Evolutionary conservation across 2,888 invertebrate genomes (phyloP).

Genomic region (Belgica antarctica): DNA sequence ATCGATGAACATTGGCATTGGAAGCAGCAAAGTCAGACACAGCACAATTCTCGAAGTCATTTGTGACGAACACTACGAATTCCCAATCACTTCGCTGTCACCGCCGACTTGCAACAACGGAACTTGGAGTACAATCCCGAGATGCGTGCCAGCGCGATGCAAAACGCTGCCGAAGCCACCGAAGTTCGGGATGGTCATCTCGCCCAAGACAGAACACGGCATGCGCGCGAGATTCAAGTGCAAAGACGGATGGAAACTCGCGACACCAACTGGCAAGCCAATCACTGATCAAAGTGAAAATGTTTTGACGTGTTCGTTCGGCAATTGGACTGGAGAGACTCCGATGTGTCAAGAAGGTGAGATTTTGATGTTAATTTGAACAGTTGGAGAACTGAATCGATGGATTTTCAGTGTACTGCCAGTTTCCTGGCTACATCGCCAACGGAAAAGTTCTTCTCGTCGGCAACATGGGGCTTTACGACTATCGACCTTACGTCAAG

Average conservation of each 20-base stretch:
- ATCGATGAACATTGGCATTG: constrained; percentile 49
- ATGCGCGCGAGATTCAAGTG: constrained; percentile 89
- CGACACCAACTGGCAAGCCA: constrained; percentile 62
- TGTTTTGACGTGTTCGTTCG: constrained; percentile 84
- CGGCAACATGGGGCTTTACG: constrained; percentile 94
- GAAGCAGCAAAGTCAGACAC: constrained; percentile 63
- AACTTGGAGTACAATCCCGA: constrained; percentile 91
- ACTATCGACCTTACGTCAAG: constrained; percentile 89
- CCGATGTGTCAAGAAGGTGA: constrained; percentile 80
- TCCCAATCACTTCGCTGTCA: constrained; percentile 68
- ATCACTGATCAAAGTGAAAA: constrained; percentile 58
- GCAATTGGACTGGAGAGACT: constrained; percentile 88
- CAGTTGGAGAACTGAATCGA: no score
- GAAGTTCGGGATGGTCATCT: constrained; percentile 92
- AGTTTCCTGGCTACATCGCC: constrained; percentile 84
- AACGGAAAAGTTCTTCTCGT: constrained; percentile 89
- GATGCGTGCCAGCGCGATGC: constrained; percentile 79
- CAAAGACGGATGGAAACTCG: constrained; percentile 86
- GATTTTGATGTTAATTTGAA: constrained; percentile 24
- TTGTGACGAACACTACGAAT: constrained; percentile 84
- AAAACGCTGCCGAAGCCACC: constrained; percentile 80
- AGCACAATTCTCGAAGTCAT: constrained; percentile 71
- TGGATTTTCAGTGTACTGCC: constrained; percentile 82
- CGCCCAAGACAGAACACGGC: constrained; percentile 95
- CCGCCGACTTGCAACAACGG: constrained; percentile 89